Conservation (phyloP, 2,888 invertebrate species). For the Erebia palarica region DNA sequence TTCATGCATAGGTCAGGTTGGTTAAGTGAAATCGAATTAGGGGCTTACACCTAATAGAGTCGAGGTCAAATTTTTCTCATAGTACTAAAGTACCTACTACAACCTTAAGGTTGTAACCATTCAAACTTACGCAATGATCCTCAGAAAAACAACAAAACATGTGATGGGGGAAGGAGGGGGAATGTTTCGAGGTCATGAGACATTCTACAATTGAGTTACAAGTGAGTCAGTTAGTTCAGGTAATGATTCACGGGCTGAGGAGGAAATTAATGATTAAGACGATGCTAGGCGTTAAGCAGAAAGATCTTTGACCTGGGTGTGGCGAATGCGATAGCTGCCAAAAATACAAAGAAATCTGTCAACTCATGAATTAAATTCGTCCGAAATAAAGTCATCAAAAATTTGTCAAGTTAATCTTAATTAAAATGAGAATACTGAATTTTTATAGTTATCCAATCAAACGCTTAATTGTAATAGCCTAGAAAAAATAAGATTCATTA, state of each 20-base stretch:
- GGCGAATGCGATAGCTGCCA: conserved; percentile 17
- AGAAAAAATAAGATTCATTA: not conserved
- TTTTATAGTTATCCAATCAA: not conserved
- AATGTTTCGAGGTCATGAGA: conserved; percentile 32
- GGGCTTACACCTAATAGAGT: conserved; percentile 28
- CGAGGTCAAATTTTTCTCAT: conserved; percentile 43
- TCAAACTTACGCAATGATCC: conserved; percentile 29
- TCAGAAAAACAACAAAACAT: conserved; percentile 24
- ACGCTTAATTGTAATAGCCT: not conserved
- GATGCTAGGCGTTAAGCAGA: conserved; percentile 31
- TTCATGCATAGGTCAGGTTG: conserved; percentile 21
- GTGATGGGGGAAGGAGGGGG: conserved; percentile 24
- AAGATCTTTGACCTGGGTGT: conserved; percentile 35
- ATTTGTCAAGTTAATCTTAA: not conserved
- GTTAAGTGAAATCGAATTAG: conserved; percentile 32
- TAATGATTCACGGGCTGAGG: conserved; percentile 38
- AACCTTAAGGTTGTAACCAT: conserved; percentile 27
- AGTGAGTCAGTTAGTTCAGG: conserved; percentile 34
- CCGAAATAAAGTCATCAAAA: not conserved
- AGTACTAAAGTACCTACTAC: conserved; percentile 20
- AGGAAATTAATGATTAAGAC: conserved; percentile 37
- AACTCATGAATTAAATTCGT: not conserved
- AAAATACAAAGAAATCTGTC: not conserved
- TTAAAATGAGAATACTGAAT: conserved; percentile 11
- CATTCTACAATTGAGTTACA: conserved; percentile 36